A percentile compares a stretch with the other conserved stretches of the same genome.
Conservation (phyloP, 2,113 vertebrate genomes). For the Boleophthalmus pectinirostris region DNA sequence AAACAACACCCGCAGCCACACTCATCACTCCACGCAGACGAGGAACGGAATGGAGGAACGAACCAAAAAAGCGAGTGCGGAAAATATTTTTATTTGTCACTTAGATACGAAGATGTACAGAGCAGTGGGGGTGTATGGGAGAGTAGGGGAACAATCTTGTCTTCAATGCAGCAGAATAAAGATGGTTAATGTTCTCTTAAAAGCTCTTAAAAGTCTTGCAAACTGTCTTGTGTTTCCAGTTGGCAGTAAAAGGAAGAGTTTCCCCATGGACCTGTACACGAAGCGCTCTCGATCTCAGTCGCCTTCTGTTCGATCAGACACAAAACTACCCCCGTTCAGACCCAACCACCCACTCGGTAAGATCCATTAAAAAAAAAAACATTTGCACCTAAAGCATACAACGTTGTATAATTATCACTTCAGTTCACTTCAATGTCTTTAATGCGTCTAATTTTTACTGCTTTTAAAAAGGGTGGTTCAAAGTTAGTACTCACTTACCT, state of each 20-base stretch:
- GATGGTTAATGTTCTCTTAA: background rate
- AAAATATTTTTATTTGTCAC: too few relatives aligned
- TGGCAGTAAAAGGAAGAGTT: conserved; percentile 30
- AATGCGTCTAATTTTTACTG: too few relatives aligned
- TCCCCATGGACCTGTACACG: conserved; percentile 17
- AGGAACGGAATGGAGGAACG: too few relatives aligned
- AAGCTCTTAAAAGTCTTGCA: background rate
- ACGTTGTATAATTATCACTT: background rate
- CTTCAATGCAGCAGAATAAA: background rate
- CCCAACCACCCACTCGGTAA: conserved; percentile 69
- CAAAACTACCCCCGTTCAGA: conserved; percentile 60
- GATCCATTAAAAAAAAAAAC: background rate
- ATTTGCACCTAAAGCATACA: background rate
- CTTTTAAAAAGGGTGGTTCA: too few relatives aligned
- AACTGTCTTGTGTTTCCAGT: conserved; percentile 29
- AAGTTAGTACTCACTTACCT: too few relatives aligned
- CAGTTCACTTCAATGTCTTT: too few relatives aligned
- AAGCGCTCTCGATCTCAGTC: conserved; percentile 57
- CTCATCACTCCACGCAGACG: too few relatives aligned
- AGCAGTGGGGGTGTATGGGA: too few relatives aligned
- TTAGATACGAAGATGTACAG: too few relatives aligned
- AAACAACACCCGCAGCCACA: too few relatives aligned
- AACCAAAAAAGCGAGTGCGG: too few relatives aligned
- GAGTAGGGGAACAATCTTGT: too few relatives aligned
- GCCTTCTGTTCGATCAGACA: conserved; percentile 13